Conservation (phyloP, 92 coral and sea anemone genomes). For the Ricordea florida region DNA sequence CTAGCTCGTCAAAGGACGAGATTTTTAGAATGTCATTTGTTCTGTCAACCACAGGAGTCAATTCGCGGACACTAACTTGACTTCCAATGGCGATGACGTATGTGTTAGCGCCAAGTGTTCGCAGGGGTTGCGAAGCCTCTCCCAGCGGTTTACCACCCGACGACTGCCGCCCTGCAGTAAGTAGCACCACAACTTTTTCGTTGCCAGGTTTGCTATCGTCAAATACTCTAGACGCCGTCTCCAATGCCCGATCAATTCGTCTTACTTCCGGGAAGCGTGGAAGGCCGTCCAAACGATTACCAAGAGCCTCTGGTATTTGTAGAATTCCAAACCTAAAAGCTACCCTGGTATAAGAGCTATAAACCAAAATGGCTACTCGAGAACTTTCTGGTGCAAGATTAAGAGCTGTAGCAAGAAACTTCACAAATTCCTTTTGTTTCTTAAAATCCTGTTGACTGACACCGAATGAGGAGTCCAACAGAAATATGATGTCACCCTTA, state of each 20-base stretch:
- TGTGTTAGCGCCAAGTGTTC: slow-evolving; percentile 26
- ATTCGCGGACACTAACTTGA: slow-evolving; percentile 22
- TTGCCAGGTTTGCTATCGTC: slow-evolving; percentile 20
- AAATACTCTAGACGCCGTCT: slow-evolving; percentile 31
- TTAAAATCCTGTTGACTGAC: slow-evolving; percentile 38
- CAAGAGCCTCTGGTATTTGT: slow-evolving; percentile 29
- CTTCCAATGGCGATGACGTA: slow-evolving; percentile 64
- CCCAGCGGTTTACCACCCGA: slow-evolving; percentile 33
- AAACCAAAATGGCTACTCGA: slow-evolving; percentile 30
- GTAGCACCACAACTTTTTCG: slow-evolving; percentile 45
- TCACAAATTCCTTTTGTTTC: slow-evolving; percentile 50
- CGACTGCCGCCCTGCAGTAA: slow-evolving; percentile 67
- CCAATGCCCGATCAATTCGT: slow-evolving; percentile 68
- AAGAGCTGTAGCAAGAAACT: slow-evolving; percentile 30
- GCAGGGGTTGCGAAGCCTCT: slow-evolving; percentile 35
- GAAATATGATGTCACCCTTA: slow-evolving; percentile 66
- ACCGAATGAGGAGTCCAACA: slow-evolving; percentile 67
- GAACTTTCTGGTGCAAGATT: slow-evolving; percentile 28
- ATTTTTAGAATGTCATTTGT: slow-evolving; percentile 51
- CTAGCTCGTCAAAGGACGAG: slow-evolving; percentile 19
- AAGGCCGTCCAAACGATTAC: slow-evolving; percentile 39
- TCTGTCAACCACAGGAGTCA: slow-evolving; percentile 44
- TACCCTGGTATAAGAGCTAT: slow-evolving; percentile 28
- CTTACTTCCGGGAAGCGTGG: slow-evolving; percentile 22
- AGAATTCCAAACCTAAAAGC: slow-evolving; percentile 5